Base-by-base conservation (phyloP, 2,797 vertebrate genomes). In the Halcyon smyrnensis region DNA sequence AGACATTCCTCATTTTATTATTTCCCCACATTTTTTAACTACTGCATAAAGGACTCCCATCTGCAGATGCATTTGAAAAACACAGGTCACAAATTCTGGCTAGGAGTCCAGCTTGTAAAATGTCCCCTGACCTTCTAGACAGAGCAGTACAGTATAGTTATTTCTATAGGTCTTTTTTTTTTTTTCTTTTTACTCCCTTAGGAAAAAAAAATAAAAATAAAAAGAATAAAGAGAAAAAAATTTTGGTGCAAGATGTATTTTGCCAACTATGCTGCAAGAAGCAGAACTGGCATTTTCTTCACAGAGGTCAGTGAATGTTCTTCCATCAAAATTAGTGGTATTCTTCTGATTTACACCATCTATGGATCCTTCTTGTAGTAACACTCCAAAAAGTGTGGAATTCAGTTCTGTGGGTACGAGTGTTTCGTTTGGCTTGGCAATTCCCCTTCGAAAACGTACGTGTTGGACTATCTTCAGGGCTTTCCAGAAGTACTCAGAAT, bases 1-100 rank as follows among this genome's bases (percentile, higher is more conserved):
- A 97, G 94, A 97, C 97, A 98, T 98, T 98, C 98, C 96, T 97
- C 3, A 4, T 92, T 97, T 97, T 97, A 97, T 97, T 97, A 98
- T 97, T 94, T 97, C 95, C 96, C 96, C 95, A 80, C 95, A 92
- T 97, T 97, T 97, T 92, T 89, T 85, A 97, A 96, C 95, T 96
- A n/a, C 93, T 74, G 60, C 93, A 54, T 51, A 54, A 90, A 92
- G 9, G 1, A 45, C 73, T 95, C 45, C 91, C 96, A 57, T 95
- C 81, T 45, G 64, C 64, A 36, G 5, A 85, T 84, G 45, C 81
- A 30, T 80, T 89, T 90, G 70, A 73, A 88, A 84, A 94, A 84
- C 43, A 39, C 74, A 88, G 54, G 68, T 93, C 36, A 20, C 93
- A 68, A 56, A 84, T 84, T 62, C 87, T 89, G 95, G 90, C 88